Evolutionary conservation across 2,888 invertebrate genomes (phyloP).

Genomic region (Zele albiditarsus): DNA sequence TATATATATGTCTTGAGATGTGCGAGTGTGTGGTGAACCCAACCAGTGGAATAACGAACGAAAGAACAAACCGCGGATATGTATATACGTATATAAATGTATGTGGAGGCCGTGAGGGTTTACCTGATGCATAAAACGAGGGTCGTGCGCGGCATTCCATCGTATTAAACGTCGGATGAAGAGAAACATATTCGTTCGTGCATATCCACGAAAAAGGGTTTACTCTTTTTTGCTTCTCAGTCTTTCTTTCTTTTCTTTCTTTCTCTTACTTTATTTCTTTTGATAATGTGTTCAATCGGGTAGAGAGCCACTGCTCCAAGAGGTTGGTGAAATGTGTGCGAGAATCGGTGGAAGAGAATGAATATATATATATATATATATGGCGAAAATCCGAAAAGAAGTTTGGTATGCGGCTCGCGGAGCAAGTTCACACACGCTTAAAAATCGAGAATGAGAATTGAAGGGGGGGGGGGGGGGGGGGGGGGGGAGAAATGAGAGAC

Average conservation of each 20-base stretch:
- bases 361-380: slow-evolving; percentile 35
- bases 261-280: not conserved
- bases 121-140: slow-evolving; percentile 57
- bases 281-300: slow-evolving; percentile 13
- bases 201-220: slow-evolving; percentile 1
- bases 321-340: slow-evolving; percentile 37
- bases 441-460: slow-evolving; percentile 30
- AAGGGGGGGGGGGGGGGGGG: slow-evolving; percentile 21
- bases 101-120: slow-evolving; percentile 8
- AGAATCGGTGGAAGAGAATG: slow-evolving; percentile 38
- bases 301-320: slow-evolving; percentile 36
- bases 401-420: slow-evolving; percentile 69
- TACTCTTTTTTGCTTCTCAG: not conserved
- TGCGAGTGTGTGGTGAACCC: not conserved
- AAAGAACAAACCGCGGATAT: not conserved
- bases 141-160: slow-evolving; percentile 28
- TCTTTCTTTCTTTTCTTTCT: not conserved
- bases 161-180: slow-evolving; percentile 10
- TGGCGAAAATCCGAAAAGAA: slow-evolving; percentile 55
- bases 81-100: not conserved
- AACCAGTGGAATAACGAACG: slow-evolving; percentile 19
- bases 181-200: slow-evolving; percentile 5
- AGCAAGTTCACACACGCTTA: slow-evolving; percentile 68
- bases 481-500: slow-evolving; percentile 6
- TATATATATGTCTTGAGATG: not conserved